Base-by-base conservation (phyloP, 2,797 vertebrate species). In the Serranus cabrilla region DNA sequence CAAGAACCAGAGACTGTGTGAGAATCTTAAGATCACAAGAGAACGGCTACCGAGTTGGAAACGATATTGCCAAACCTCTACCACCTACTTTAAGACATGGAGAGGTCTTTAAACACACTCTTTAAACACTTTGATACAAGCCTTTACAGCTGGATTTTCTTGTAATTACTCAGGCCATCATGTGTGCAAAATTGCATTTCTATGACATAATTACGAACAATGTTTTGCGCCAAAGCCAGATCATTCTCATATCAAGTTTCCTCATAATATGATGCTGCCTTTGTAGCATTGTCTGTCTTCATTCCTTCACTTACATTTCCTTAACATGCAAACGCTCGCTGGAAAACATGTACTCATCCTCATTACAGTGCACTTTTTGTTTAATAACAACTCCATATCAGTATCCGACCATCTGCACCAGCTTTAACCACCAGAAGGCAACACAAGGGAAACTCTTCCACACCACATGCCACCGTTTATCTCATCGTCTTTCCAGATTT, bases 181-280 rank as follows among this genome's bases (percentile, higher is more conserved):
- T 27, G 54, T 58, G 31, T 40, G 43, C 61, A 16, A 18, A 20
- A 62, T 10, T 25, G 2, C 46, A 11, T 54, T 43, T 42, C 43
- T 73, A 25, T 34, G 12, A 34, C 18, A n/a, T 17, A n/a, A 20
- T 45, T 51, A 69, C 7, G 5, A 13, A 27, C 11, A 8, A 14
- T 20, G 27, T 27, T 23, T 46, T 25, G 25, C 11, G 0, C 46
- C 57, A 61, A 13, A 56, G 46, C 25, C 43, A 20, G 20, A 40
- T 37, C n/a, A 10, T 62, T 54, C n/a, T 54, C 49, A 23, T 34
- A 25, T 5, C 1, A 17, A 18, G 39, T 43, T 34, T 51, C 13
- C 46, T 71, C 18, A 61, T 52, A 47, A 17, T 18, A 21, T 18
- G 13, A 61, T 18, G 18, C 47, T 17, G 37, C 43, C 18, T 73